phyloP scores from a whole-genome alignment of 2,113 vertebrate species.

The Kobus ellipsiprymnus region DNA sequence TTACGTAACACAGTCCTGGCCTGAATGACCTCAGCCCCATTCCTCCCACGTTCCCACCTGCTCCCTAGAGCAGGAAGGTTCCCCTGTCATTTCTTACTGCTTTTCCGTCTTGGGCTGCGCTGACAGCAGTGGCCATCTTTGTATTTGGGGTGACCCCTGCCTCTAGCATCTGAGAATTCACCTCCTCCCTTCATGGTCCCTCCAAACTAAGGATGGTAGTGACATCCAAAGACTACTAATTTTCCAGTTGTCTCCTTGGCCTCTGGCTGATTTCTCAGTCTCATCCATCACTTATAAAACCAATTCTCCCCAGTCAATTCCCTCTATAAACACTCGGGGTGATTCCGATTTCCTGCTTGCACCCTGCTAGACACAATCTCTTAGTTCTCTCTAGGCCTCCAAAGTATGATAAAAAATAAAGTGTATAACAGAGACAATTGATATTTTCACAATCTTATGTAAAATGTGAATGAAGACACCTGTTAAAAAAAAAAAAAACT shows the following conservation, averaged over 20 bases:
- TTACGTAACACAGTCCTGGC: neutral
- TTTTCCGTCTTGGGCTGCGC: neutral
- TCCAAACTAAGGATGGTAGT: neutral
- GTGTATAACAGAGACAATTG: neutral
- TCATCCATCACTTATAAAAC: neutral
- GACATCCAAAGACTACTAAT: neutral
- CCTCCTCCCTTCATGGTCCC: neutral
- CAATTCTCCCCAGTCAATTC: neutral
- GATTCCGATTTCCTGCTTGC: neutral
- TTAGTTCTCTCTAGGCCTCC: neutral
- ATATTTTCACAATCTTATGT: neutral
- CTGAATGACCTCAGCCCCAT: neutral
- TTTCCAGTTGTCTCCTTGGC: neutral
- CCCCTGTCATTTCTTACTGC: neutral
- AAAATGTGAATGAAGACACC: neutral
- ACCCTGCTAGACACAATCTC: neutral
- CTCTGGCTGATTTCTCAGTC: neutral
- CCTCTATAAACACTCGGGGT: neutral
- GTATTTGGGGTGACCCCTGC: neutral
- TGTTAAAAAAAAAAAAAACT: neutral
- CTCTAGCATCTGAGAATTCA: neutral
- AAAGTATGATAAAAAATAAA: neutral
- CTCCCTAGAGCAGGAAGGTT: neutral
- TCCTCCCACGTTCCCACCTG: neutral
- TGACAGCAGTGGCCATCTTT: neutral